Base-by-base conservation (phyloP, 2,888 invertebrate species). In the Eumerus sabulonum region DNA sequence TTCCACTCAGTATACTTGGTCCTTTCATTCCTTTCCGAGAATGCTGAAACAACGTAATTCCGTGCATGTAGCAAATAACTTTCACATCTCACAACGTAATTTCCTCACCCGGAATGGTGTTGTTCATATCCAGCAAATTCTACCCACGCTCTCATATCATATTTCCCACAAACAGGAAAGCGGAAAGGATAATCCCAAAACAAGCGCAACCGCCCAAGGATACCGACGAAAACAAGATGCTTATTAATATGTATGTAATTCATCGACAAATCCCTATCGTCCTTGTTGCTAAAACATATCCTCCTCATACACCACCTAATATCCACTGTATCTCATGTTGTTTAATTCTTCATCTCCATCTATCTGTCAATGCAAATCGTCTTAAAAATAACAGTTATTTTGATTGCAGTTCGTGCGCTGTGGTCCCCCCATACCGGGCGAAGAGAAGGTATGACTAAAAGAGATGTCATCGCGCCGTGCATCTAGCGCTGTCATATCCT, bases 361-460 rank as follows among this genome's bases (percentile, higher is more conserved):
- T 40, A 9, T 59, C 9, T 63, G 42, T 54, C 45, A 27, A 50
- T 9, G 27, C 47, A 64, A 70, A 72, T 84, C 70, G 81, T 87
- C 86, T 85, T 84, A 88, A 86, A 77, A 86, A 86, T 85, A 84
- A 85, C 85, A 88, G 87, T 87, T 87, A 85, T 87, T 87, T 84
- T 87, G 87, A 86, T 89, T 93, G 87, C 92, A 95, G 95, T 95
- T 94, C 90, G 94, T 95, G 86, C 92, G 95, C 86, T 94, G 93
- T 90, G 87, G 93, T 91, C 88, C 92, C 90, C 88, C 92, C 91
- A 85, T 92, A 86, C 91, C 92, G 84, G 93, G 92, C 84, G 95
- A 94, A 90, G 94, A 95, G 88, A 94, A 94, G 90, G 94, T 95
- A 91, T 95, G 94, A 94, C 94, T 93, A 90, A 91, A 91, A 83